Evolutionary conservation across 1,140 invertebrate genomes (phyloP).

Genomic region (Drosophila ananassae): DNA sequence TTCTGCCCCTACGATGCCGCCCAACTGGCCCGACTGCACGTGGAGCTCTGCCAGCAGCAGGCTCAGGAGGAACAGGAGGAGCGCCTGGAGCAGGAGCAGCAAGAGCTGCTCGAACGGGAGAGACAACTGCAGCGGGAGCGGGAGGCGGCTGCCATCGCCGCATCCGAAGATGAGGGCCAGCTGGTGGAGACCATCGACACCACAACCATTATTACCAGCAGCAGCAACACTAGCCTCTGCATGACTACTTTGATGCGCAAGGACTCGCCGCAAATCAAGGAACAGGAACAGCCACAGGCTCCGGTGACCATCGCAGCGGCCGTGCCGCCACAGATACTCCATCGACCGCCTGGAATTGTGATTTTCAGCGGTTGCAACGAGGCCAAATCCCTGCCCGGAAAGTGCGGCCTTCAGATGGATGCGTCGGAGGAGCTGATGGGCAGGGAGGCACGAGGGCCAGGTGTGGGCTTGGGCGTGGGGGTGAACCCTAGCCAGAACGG

Average conservation of each 20-base stretch:
- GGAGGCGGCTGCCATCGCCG: constrained; percentile 1
- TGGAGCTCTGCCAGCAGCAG: constrained; percentile 45
- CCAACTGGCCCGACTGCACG: constrained; percentile 42
- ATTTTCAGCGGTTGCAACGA: constrained; percentile 15
- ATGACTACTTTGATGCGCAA: constrained; percentile 56
- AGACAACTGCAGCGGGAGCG: constrained; percentile 6
- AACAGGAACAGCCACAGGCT: constrained; percentile 9
- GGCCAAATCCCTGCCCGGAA: constrained; percentile 4
- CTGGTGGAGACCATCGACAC: constrained; percentile 62
- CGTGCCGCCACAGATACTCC: background rate
- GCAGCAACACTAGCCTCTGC: constrained; percentile 49
- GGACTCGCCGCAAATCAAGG: background rate
- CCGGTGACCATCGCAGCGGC: background rate
- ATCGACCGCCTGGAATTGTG: constrained; percentile 21
- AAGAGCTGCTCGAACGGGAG: constrained; percentile 13
- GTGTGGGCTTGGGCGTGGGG: background rate
- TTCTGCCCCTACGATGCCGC: constrained; percentile 64
- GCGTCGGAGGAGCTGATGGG: background rate
- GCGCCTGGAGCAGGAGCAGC: constrained; percentile 16
- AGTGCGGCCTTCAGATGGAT: constrained; percentile 16
- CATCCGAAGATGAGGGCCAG: constrained; percentile 59
- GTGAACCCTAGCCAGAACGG: constrained; percentile 7
- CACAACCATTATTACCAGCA: constrained; percentile 62
- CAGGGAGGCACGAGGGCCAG: background rate
- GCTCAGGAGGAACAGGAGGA: constrained; percentile 17